phyloP scores from a whole-genome alignment of 2,888 invertebrate genomes.

The Nesidiocoris tenuis region DNA sequence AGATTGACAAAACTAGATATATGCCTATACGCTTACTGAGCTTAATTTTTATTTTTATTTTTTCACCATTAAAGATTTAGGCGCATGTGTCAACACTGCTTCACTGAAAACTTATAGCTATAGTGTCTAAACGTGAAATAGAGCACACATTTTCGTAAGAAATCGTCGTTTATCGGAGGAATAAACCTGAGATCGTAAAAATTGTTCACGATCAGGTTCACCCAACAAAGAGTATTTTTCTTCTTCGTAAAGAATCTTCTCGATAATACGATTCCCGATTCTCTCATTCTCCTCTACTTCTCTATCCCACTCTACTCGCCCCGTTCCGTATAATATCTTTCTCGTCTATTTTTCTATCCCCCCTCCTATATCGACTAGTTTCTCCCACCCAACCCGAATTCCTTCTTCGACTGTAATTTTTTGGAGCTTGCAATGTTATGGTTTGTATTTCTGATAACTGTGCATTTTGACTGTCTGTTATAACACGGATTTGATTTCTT shows the following conservation, averaged over 20 bases:
- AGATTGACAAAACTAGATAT: slow-evolving; percentile 9
- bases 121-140: not conserved
- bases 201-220: not conserved
- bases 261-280: not conserved
- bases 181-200: not conserved
- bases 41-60: slow-evolving; percentile 24
- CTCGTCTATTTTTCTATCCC: not conserved
- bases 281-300: not conserved
- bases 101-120: slow-evolving; percentile 37
- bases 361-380: too few species aligned
- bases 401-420: slow-evolving; percentile 33
- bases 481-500: slow-evolving; percentile 30
- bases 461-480: slow-evolving; percentile 39
- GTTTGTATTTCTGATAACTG: slow-evolving; percentile 34
- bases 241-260: not conserved
- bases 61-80: slow-evolving; percentile 10
- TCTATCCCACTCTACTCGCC: not conserved
- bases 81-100: slow-evolving; percentile 40
- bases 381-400: not conserved
- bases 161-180: not conserved
- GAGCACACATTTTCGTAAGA: not conserved
- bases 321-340: not conserved
- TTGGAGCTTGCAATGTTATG: slow-evolving; percentile 41
- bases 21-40: slow-evolving; percentile 15
- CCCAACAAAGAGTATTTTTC: too few species aligned